Evolutionary conservation across 2,888 invertebrate species (phyloP), one percentile per base, ranked within the genome.

Genomic region (Isotomurus palustris): DNA sequence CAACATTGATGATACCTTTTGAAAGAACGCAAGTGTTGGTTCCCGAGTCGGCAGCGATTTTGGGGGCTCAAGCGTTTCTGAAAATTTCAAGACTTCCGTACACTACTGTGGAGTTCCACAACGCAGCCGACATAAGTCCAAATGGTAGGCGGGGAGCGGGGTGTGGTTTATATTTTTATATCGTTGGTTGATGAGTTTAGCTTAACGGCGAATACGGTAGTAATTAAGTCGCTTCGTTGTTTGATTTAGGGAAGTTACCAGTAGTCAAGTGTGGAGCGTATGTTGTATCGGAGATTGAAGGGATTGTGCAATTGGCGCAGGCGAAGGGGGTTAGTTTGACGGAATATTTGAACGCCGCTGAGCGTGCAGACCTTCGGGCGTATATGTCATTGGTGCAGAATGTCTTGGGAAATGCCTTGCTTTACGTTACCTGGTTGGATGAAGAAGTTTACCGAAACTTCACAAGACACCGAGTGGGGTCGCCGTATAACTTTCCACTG

Each of bases 71-170:
- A 74, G 88, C 94, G 0, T 95, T 88, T 74, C 78, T 99, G 22
- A 88, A 89, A 79, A 95, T 97, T 90, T 52, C 63, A n/a, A 48
- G 58, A 5, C 49, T 70, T 19, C 66, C 68, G 0, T 67, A 53
- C 50, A 51, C 21, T 5, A 41, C 62, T 22, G 48, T 56, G 40
- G 66, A 69, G 48, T 58, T 53, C 27, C 41, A 47, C 71, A 99
- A 99, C 78, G 95, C 96, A 0, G 94, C 96, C 73, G 88, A 88
- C 73, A 96, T 97, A 91, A 95, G 96, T 0, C 96, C 96, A 0
- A 88, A 91, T 4, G 80, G 81, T 79, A 73, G 68, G 60, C n/a
- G n/a, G n/a, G n/a, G n/a, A n/a, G n/a, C n/a, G n/a, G n/a, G n/a
- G n/a, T n/a, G n/a, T n/a, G n/a, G n/a, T n/a, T n/a, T 29, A 48